Evolutionary conservation across 1,140 invertebrate species (phyloP), one percentile per base, ranked within the genome.

Genomic region (Antheraea mylitta): DNA sequence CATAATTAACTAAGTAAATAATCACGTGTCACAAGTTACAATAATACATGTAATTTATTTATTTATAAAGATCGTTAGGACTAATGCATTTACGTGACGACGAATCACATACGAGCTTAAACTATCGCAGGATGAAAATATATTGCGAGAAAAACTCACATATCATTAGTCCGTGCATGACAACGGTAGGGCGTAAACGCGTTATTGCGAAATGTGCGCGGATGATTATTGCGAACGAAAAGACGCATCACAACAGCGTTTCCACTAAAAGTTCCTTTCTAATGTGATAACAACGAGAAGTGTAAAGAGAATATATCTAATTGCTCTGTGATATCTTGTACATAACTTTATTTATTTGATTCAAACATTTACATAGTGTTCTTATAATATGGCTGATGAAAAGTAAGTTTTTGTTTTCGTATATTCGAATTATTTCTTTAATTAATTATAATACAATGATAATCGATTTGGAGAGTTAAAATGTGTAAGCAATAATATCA

Each of bases 241-340:
- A 13, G 11, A 13, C 45, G 45, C 16, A 53, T 53, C 45, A 13
- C 16, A 53, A 53, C 45, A 16, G 16, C 10, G 11, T 53, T 16
- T 13, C 2, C 45, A 53, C 11, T 53, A 53, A 53, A 53, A 53
- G 16, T 53, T 53, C 13, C 9, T 53, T 53, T 6, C 45, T 53
- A 53, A 16, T 53, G 45, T 53, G 45, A 53, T 53, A 53, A 53
- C 45, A 53, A 1, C 5, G 13, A 53, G 0, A 53, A 53, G 45
- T 53, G 45, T 16, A 53, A 53, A 16, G 38, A 42, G 16, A 53
- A 53, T 53, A 53, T 53, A 30, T 30, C 4, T 2, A 53, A 53
- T 16, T 53, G 16, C 45, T n/a, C 82, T 87, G 82, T 87, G 83
- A 85, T 84, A 85, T 79, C 80, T 76, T 81, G 71, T 73, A 72